Evolutionary conservation across 2,888 invertebrate genomes (phyloP).

Genomic region (Macrophya alboannulata): DNA sequence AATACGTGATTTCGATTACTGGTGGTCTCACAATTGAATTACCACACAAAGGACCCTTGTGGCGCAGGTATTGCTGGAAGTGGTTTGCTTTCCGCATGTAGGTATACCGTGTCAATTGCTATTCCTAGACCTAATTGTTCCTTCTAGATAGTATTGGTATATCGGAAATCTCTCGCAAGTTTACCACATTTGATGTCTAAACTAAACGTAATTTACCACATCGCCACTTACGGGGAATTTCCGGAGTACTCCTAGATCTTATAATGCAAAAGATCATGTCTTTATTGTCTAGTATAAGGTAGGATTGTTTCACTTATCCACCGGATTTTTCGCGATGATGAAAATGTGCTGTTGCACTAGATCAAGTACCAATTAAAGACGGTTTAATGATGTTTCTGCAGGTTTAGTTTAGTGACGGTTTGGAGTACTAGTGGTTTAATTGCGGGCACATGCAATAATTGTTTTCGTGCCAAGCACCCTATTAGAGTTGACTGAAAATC

Average conservation of each 20-base stretch:
- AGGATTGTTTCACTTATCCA: background rate
- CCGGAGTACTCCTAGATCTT: background rate
- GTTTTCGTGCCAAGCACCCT: background rate
- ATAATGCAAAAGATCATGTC: background rate
- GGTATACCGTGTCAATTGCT: background rate
- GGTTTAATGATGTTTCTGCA: background rate
- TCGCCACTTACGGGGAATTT: background rate
- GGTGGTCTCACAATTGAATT: background rate
- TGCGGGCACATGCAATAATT: background rate
- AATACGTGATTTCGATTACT: background rate
- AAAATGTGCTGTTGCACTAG: background rate
- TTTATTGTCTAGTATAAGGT: background rate
- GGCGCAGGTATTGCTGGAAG: background rate
- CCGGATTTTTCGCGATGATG: background rate
- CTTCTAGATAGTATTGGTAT: background rate
- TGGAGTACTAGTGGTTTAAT: background rate
- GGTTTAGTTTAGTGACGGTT: background rate
- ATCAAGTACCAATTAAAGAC: background rate
- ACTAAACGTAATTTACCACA: background rate
- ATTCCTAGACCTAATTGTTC: background rate
- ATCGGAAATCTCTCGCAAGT: background rate
- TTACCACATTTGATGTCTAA: background rate
- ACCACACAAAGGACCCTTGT: background rate
- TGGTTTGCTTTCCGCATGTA: background rate
- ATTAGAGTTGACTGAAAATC: background rate